A percentile compares a stretch with the other conserved stretches of the same genome.
Evolutionary conservation across 2,113 vertebrate species (phyloP).

Genomic region (Tetrax tetrax): DNA sequence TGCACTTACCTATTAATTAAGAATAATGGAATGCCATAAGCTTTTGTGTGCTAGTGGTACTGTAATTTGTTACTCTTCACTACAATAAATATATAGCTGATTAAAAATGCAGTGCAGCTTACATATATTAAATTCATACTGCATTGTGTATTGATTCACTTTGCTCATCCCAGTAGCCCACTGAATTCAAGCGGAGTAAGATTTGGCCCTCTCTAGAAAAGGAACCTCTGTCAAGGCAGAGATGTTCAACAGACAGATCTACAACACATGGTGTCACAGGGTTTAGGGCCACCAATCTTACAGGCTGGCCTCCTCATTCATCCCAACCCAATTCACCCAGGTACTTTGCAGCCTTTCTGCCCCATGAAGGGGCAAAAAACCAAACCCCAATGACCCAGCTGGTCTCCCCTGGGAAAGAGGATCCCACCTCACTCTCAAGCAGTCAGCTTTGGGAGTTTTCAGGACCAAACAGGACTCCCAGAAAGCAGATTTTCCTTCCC

Average conservation of each 20-base stretch:
- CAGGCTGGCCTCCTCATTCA: background rate
- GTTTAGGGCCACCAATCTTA: background rate
- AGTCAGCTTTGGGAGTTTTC: background rate
- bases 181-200: background rate
- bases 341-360: background rate
- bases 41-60: slow-evolving; percentile 64
- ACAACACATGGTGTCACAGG: background rate
- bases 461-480: background rate
- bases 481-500: background rate
- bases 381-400: background rate
- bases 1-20: slow-evolving; percentile 78
- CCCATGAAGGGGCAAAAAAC: background rate
- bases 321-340: background rate
- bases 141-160: slow-evolving; percentile 27
- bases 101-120: slow-evolving; percentile 66
- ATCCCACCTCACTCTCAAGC: background rate
- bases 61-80: slow-evolving; percentile 73
- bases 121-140: slow-evolving; percentile 38
- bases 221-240: background rate
- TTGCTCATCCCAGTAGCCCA: background rate
- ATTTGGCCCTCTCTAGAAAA: background rate
- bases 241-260: background rate
- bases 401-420: background rate
- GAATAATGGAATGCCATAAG: slow-evolving; percentile 78
- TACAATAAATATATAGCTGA: slow-evolving; percentile 68